Percentiles rank a stretch among this genome's conserved stretches.
Conservation (phyloP, 2,888 invertebrate genomes). For the Drosophila buzzatii region DNA sequence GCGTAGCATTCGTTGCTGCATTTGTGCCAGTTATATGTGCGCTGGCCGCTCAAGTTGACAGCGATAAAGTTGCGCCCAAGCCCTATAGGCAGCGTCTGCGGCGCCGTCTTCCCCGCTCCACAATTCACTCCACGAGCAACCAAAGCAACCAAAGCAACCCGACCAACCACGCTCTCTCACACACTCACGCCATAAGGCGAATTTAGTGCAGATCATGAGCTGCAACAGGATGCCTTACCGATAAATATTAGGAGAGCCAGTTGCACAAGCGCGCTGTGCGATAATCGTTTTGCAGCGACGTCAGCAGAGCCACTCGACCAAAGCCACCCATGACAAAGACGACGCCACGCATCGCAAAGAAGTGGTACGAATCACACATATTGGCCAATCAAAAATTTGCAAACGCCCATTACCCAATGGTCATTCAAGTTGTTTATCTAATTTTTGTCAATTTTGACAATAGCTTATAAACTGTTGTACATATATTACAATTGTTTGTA, state of each 20-base stretch:
- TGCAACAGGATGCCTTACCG: slow-evolving; percentile 60
- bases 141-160: neutral
- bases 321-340: slow-evolving; percentile 44
- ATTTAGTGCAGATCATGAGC: slow-evolving; percentile 51
- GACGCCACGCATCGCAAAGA: slow-evolving; percentile 9
- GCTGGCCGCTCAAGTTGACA: slow-evolving; percentile 34
- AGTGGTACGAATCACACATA: slow-evolving; percentile 4
- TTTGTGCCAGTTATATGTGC: slow-evolving; percentile 52
- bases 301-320: slow-evolving; percentile 9
- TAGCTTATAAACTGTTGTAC: too few relatives aligned
- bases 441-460: neutral
- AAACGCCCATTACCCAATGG: neutral
- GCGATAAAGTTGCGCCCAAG: slow-evolving; percentile 45
- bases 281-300: slow-evolving; percentile 48
- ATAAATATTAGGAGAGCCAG: slow-evolving; percentile 46
- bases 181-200: slow-evolving; percentile 46
- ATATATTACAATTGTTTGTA: too few relatives aligned
- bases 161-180: neutral
- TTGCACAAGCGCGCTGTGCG: slow-evolving; percentile 62
- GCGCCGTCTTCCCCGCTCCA: neutral
- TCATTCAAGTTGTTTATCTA: neutral
- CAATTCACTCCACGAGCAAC: neutral
- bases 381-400: neutral
- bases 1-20: slow-evolving; percentile 36
- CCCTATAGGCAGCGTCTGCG: slow-evolving; percentile 12